Evolutionary conservation across 2,113 vertebrate species (phyloP).

Genomic region (Hiodon tergisus): DNA sequence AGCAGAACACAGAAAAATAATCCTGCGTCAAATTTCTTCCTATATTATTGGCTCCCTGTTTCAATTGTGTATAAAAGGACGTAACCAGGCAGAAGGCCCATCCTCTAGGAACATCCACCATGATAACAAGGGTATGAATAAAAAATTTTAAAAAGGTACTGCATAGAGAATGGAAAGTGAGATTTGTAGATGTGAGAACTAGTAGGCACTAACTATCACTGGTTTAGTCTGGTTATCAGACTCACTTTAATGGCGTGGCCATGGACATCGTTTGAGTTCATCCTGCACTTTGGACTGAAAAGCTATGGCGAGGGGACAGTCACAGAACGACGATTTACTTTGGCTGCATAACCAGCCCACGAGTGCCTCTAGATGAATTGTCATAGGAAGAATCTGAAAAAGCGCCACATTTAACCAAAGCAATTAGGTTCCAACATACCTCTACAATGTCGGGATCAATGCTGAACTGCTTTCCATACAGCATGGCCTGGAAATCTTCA

Average conservation of each 20-base stretch:
- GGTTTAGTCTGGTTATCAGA: constrained; percentile 35
- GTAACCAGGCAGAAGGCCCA: too few species aligned
- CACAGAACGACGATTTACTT: background rate
- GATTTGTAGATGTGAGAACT: too few species aligned
- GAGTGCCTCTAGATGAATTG: background rate
- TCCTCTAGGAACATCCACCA: too few species aligned
- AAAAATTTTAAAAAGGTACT: too few species aligned
- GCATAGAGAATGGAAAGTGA: too few species aligned
- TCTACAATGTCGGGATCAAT: constrained; percentile 79
- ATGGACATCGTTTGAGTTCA: constrained; percentile 69
- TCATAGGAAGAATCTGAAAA: background rate
- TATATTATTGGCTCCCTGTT: too few species aligned
- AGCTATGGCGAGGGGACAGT: constrained; percentile 52
- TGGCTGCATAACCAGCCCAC: too few species aligned
- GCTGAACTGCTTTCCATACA: constrained; percentile 86
- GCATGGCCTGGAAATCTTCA: constrained; percentile 94
- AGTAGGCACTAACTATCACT: background rate
- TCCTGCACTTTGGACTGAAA: constrained; percentile 74
- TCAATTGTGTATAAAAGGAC: too few species aligned
- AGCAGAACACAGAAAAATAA: too few species aligned
- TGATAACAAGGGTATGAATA: too few species aligned
- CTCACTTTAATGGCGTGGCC: constrained; percentile 71
- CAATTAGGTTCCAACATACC: constrained; percentile 40
- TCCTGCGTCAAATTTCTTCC: too few species aligned
- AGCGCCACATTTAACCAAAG: background rate